phyloP scores from a whole-genome alignment of 2,113 vertebrate species.

The Anolis sagrei region DNA sequence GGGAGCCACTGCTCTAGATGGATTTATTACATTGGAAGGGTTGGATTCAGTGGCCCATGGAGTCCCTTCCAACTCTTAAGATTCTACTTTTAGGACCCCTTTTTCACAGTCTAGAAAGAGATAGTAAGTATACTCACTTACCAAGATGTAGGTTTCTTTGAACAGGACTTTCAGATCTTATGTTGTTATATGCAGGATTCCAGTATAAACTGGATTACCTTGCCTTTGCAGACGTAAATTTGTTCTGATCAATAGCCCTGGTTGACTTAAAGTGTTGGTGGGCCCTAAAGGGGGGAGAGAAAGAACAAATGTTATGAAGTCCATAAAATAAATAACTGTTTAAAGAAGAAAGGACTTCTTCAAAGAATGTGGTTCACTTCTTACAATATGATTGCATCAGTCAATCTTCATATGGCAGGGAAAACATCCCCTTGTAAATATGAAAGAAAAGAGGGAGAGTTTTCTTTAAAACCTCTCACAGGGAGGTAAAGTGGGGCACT shows the following conservation, averaged over 20 bases:
- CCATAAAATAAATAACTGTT: not conserved
- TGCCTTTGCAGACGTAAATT: too few relatives aligned
- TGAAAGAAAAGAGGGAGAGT: not conserved
- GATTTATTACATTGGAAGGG: too few relatives aligned
- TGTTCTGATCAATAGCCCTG: not conserved
- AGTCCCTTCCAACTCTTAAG: too few relatives aligned
- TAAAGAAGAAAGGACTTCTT: not conserved
- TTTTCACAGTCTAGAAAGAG: too few relatives aligned
- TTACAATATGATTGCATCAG: not conserved
- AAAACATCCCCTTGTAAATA: not conserved
- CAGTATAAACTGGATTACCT: too few relatives aligned
- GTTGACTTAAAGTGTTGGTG: not conserved
- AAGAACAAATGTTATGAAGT: not conserved
- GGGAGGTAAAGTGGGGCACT: conserved; percentile 56
- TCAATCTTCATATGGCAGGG: not conserved
- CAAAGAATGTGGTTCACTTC: not conserved
- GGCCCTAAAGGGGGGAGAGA: not conserved
- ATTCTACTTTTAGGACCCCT: too few relatives aligned
- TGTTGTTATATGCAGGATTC: too few relatives aligned
- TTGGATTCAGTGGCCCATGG: too few relatives aligned
- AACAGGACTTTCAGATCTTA: too few relatives aligned
- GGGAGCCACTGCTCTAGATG: too few relatives aligned
- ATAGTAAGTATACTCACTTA: too few relatives aligned
- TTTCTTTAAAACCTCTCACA: conserved; percentile 52
- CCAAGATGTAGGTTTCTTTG: too few relatives aligned